Evolutionary conservation across 2,113 vertebrate species (phyloP).

Genomic region (Gymnocephalus cernua): DNA sequence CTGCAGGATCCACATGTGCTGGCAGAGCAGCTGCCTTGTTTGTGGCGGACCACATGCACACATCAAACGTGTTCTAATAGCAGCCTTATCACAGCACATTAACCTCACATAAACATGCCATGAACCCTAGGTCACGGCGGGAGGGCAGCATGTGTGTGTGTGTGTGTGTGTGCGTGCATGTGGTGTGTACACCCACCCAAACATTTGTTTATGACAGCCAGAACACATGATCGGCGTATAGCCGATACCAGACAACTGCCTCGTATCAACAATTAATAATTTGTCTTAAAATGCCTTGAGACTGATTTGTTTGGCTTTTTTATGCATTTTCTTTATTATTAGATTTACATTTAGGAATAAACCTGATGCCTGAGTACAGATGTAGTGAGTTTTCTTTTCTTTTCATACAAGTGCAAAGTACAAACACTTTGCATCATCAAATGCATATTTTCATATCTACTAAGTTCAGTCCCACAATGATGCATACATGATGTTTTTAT

Average conservation of each 20-base stretch:
- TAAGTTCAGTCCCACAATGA: background rate
- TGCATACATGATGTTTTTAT: too few species aligned
- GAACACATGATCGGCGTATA: background rate
- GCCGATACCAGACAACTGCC: background rate
- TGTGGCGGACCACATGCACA: constrained; percentile 62
- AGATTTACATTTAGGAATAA: too few species aligned
- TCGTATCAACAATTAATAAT: background rate
- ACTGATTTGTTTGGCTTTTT: background rate
- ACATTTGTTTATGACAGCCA: background rate
- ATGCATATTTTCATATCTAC: too few species aligned
- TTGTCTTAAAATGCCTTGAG: background rate
- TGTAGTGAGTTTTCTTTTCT: background rate
- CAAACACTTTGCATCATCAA: background rate
- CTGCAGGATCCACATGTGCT: constrained; percentile 8
- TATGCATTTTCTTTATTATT: background rate
- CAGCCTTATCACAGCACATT: constrained; percentile 67
- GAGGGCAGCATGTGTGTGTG: constrained; percentile 10
- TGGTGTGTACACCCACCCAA: background rate
- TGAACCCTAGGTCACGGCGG: constrained; percentile 49
- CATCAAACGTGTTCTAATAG: constrained; percentile 65
- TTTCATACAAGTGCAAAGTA: background rate
- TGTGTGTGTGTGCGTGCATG: too few species aligned
- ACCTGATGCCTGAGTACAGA: background rate
- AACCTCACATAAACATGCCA: constrained; percentile 65
- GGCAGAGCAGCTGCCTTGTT: constrained; percentile 47